phyloP scores from a whole-genome alignment of 2,113 vertebrate species.

The Podiceps cristatus region DNA sequence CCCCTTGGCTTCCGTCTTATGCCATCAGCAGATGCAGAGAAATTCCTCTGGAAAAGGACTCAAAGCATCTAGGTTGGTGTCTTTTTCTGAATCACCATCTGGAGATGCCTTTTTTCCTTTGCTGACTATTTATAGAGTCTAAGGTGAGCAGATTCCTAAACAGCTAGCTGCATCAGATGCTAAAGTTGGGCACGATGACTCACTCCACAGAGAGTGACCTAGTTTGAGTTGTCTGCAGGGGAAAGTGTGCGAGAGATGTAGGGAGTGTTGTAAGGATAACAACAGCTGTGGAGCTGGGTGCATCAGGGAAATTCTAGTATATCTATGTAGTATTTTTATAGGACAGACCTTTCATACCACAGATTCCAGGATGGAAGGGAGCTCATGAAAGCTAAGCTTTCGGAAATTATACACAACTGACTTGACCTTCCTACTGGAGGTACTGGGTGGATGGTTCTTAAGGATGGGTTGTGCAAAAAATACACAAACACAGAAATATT shows the following conservation, averaged over 20 bases:
- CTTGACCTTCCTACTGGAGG: not conserved
- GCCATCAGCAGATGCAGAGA: not conserved
- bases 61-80: not conserved
- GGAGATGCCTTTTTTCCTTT: not conserved
- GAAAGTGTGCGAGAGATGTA: not conserved
- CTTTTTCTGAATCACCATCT: not conserved
- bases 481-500: not conserved
- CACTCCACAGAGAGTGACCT: not conserved
- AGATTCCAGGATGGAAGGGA: not conserved
- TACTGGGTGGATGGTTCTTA: not conserved
- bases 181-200: not conserved
- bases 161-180: not conserved
- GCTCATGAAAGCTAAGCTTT: not conserved
- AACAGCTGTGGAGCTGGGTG: not conserved
- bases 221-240: not conserved
- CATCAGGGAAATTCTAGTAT: not conserved
- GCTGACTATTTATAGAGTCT: not conserved
- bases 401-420: not conserved
- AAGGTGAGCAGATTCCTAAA: slow-evolving; percentile 47
- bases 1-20: not conserved
- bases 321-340: not conserved
- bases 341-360: not conserved
- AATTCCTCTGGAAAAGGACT: not conserved
- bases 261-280: not conserved
- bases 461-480: not conserved